Evolutionary conservation across 2,113 vertebrate species (phyloP), one percentile per base, ranked within the genome.

Genomic region (Pithys albifrons): DNA sequence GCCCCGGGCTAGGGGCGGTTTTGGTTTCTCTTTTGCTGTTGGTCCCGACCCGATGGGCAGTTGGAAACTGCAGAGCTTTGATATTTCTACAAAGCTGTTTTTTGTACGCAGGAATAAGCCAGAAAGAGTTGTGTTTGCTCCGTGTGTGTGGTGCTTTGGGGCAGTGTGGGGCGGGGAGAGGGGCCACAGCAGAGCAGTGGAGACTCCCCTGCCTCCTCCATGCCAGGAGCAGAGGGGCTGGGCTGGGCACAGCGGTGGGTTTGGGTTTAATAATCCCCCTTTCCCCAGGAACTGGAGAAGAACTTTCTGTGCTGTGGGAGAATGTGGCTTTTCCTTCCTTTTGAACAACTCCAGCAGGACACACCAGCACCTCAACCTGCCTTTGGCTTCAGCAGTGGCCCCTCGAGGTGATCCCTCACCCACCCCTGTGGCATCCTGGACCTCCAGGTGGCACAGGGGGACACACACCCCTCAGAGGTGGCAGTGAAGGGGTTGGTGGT

Each of bases 51-150:
- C 14, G 33, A 15, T 27, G n/a, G 14, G 33, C 23, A 33, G 19
- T 65, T 89, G 75, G 69, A 17, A 70, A 54, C 71, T 67, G 75
- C 51, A 2, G 65, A 89, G 80, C 89, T 67, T 85, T 46, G 70
- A 51, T 76, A 61, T 89, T 94, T 85, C 69, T 89, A 91, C 45
- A 37, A 39, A 85, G 65, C 45, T 19, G 77, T 80, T 93, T 94
- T 85, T 74, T n/a, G n/a, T 75, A 79, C 57, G 8, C 52, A 45
- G 74, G 84, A 91, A 59, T 80, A 85, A 91, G 23, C 7, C 11
- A 12, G 43, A 7, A 59, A 41, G 39, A 41, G 41, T 41, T 41
- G 41, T 41, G 41, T 41, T 41, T 41, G 41, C 41, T 41, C 41
- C 41, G 41, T 41, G 41, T 41, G 41, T 41, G 41, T 41, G 12